Conservation (phyloP, 2,113 vertebrate genomes). For the Ciconia maguari region DNA sequence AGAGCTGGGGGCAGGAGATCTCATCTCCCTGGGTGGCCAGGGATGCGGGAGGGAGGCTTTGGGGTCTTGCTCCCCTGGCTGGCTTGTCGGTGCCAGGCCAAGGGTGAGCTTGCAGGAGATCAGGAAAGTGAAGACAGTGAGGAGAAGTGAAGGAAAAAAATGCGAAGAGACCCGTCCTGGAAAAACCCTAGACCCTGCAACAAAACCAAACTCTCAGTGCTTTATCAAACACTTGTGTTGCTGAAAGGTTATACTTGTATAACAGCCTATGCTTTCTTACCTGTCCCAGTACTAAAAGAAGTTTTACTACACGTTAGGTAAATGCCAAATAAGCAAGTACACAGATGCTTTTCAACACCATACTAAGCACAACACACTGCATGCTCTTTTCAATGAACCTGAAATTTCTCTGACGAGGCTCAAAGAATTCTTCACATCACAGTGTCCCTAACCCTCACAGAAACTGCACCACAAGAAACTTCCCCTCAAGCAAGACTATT, state of each 20-base stretch:
- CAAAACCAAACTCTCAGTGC: background rate
- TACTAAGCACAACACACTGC: background rate
- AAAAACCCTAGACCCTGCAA: background rate
- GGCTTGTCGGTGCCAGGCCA: background rate
- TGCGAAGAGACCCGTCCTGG: accelerated
- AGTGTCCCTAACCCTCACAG: background rate
- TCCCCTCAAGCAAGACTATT: background rate
- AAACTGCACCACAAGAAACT: background rate
- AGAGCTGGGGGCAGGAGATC: background rate
- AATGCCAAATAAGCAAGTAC: background rate
- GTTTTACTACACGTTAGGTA: background rate
- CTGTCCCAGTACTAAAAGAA: background rate
- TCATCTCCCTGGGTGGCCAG: background rate
- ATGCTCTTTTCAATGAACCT: background rate
- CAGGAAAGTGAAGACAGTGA: background rate
- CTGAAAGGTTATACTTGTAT: background rate
- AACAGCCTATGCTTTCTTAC: background rate
- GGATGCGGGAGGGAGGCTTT: accelerated
- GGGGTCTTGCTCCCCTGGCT: background rate
- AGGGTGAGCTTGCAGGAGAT: background rate
- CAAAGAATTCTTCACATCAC: background rate
- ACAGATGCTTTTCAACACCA: background rate
- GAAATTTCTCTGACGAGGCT: background rate
- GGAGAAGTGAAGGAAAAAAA: background rate
- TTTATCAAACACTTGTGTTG: background rate